These are phyloP conservation scores for Aleiodes leptofemur DNA, from an alignment of 2,888 invertebrate species.

Conservation along the genomic window DNA sequence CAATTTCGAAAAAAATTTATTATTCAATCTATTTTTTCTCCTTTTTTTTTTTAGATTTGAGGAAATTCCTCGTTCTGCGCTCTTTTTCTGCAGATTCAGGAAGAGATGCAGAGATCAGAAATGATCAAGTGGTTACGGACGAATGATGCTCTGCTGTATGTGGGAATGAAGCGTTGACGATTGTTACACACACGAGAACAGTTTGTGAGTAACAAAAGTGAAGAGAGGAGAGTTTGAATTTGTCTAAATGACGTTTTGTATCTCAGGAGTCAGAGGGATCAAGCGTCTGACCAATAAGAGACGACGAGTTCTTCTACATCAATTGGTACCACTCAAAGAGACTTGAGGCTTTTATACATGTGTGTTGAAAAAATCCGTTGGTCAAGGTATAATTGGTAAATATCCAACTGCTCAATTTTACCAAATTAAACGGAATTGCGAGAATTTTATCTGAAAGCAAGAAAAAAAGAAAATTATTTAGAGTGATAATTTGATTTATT, in stretches of 20 bases:
- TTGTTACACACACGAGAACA: constrained; percentile 21
- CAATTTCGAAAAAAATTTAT: neutral
- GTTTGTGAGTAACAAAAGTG: constrained; percentile 7
- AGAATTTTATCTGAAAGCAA: constrained; percentile 18
- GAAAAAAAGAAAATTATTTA: neutral
- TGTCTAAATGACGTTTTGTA: constrained; percentile 45
- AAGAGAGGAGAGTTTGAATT: constrained; percentile 28
- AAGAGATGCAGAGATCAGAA: constrained; percentile 4
- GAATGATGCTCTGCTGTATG: constrained; percentile 23
- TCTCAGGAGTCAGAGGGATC: constrained; percentile 62
- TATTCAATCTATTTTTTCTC: neutral
- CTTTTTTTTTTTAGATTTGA: neutral
- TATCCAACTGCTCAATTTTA: constrained; percentile 14
- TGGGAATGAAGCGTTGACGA: constrained; percentile 22
- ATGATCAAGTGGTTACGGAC: constrained; percentile 19
- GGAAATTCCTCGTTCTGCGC: too few relatives aligned
- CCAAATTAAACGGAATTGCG: constrained; percentile 12
- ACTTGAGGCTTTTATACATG: neutral
- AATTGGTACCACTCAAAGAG: constrained; percentile 69
- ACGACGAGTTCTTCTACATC: constrained; percentile 61
- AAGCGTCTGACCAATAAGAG: constrained; percentile 69
- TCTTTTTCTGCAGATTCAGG: too few relatives aligned
- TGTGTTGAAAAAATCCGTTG: constrained; percentile 3
- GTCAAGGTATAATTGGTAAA: constrained; percentile 22
- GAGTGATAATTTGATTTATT: neutral